A percentile compares a stretch with the other conserved stretches of the same genome.
Conservation (phyloP, 2,888 invertebrate genomes). For the Pseudoips prasinana region DNA sequence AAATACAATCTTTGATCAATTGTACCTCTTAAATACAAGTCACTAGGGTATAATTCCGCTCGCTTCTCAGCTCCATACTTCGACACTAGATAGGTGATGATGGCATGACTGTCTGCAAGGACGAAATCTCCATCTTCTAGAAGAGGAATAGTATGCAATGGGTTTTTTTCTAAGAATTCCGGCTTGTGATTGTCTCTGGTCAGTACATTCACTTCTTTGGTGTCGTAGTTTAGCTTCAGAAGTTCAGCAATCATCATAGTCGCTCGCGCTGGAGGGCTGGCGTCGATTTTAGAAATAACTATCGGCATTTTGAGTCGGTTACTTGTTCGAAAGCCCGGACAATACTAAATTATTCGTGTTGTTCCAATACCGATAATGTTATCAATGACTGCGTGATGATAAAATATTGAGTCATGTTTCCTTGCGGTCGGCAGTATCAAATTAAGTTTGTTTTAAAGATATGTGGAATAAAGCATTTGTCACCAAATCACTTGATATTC, state of each 20-base stretch:
- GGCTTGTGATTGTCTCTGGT: conserved; percentile 33
- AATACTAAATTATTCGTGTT: too few relatives aligned
- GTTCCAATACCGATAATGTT: too few relatives aligned
- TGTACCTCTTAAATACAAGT: conserved; percentile 36
- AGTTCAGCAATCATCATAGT: conserved; percentile 41
- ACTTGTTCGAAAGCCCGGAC: too few relatives aligned
- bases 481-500: too few relatives aligned
- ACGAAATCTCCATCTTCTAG: conserved; percentile 49
- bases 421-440: too few relatives aligned
- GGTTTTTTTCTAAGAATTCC: conserved; percentile 46
- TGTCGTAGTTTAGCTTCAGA: conserved; percentile 37
- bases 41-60: conserved; percentile 41
- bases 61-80: conserved; percentile 47
- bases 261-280: conserved; percentile 42
- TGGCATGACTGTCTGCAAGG: conserved; percentile 49
- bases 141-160: conserved; percentile 42
- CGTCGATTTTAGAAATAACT: conserved; percentile 35
- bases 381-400: too few relatives aligned
- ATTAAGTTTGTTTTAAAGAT: too few relatives aligned
- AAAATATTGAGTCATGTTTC: too few relatives aligned
- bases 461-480: too few relatives aligned
- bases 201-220: conserved; percentile 28
- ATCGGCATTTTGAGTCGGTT: conserved; percentile 35
- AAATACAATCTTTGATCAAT: conserved; percentile 44
- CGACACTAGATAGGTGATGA: conserved; percentile 46